Evolutionary conservation across 2,888 invertebrate species (phyloP), one percentile per base, ranked within the genome.

Genomic region (Eupithecia subumbrata): DNA sequence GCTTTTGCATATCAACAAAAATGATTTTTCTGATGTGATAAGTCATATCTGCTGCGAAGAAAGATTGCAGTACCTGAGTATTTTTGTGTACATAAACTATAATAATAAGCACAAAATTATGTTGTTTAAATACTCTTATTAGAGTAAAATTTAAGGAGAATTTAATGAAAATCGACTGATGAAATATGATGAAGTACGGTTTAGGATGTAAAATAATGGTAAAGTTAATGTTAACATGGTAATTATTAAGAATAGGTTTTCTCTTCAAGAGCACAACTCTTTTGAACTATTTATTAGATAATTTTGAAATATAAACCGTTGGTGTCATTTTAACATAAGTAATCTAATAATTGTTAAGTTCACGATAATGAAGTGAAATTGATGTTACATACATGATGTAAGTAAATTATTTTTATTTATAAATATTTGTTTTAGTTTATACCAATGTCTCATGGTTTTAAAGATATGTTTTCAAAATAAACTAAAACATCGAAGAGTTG

Each of bases 241-340:
- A 60, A 25, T 25, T 12, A 56, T 71, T 75, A 76, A 68, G 12
- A 30, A 9, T 77, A 75, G 34, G 30, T 68, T 75, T 79, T 80
- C 81, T 82, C 82, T 82, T 56, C 76, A 82, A 81, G 81, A 83
- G 78, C 75, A 79, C 78, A 78, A 69, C 66, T 76, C 73, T 76
- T 74, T 56, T 68, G 45, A 74, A 67, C 66, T 67, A 67, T 67
- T 67, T 67, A 67, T 63, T 60, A 66, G 40, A 71, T 67, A 73
- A 73, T 67, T 60, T 64, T 56, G 74, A 60, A 68, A 8, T 48
- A 48, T 30, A 74, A 56, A n/a, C 52, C 63, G 69, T 78, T 75
- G 70, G 16, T 77, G 77, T 77, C 63, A 70, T 69, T 60, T 43
- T 63, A 71, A 71, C 67, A 22, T 73, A 75, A 60, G 56, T 8